Conservation (phyloP, 2,113 vertebrate species). For the Sporophila hypoxantha region DNA sequence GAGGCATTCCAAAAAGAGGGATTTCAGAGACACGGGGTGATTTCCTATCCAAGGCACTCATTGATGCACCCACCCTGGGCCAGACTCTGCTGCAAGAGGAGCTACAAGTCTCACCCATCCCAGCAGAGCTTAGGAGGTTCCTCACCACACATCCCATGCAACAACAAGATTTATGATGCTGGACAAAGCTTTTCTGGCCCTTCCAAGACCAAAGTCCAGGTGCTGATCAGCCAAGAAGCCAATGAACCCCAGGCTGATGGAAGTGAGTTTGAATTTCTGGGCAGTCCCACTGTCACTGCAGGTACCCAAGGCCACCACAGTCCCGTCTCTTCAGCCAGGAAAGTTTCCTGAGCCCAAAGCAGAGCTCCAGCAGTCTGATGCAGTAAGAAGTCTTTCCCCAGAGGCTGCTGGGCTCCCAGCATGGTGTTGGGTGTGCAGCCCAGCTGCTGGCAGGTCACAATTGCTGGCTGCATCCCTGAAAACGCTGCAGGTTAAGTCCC, state of each 20-base stretch:
- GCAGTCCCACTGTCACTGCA: background rate
- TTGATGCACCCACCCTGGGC: background rate
- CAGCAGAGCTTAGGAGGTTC: background rate
- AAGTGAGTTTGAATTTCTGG: background rate
- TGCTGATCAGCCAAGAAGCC: background rate
- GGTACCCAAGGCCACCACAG: background rate
- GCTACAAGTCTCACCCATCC: accelerated
- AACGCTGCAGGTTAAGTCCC: background rate
- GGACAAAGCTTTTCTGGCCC: background rate
- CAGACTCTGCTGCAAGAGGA: background rate
- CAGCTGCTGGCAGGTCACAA: background rate
- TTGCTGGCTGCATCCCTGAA: background rate
- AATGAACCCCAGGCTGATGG: background rate
- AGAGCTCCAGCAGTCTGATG: background rate
- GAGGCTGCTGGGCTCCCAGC: background rate
- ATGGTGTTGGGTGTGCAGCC: background rate
- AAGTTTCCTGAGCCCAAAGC: background rate
- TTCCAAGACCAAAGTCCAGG: background rate
- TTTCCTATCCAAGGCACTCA: background rate
- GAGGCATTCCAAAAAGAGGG: background rate
- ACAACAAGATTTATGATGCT: background rate
- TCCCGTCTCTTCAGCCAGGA: background rate
- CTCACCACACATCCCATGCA: background rate
- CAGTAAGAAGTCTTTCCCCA: background rate
- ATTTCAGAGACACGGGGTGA: background rate